phyloP scores from a whole-genome alignment of 1,140 invertebrate species.

The Orius insidiosus region DNA sequence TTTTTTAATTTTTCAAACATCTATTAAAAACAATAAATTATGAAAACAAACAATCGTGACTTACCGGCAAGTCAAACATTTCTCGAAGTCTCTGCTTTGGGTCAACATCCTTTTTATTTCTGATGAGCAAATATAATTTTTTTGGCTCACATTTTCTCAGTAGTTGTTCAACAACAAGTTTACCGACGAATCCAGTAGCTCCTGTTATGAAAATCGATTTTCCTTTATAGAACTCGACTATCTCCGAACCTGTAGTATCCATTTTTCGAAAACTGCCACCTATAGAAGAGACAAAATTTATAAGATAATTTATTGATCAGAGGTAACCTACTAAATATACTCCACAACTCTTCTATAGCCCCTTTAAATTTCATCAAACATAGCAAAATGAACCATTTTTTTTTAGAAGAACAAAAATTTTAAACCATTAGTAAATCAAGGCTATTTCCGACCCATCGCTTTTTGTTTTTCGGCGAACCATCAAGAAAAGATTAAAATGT shows the following conservation, averaged over 20 bases:
- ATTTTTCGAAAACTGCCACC: too few species aligned
- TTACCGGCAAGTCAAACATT: slow-evolving; percentile 49
- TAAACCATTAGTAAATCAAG: too few species aligned
- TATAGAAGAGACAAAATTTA: too few species aligned
- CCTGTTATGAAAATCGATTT: slow-evolving; percentile 53
- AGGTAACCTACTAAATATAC: too few species aligned
- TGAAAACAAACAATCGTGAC: slow-evolving; percentile 20
- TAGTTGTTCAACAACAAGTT: slow-evolving; percentile 65
- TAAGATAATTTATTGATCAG: too few species aligned
- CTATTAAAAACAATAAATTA: slow-evolving; percentile 15
- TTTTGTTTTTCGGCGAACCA: too few species aligned
- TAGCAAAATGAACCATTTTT: too few species aligned
- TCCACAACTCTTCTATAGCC: too few species aligned
- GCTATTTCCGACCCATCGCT: too few species aligned
- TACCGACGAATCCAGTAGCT: slow-evolving; percentile 65
- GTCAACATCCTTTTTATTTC: slow-evolving; percentile 60
- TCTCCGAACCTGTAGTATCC: slow-evolving; percentile 14
- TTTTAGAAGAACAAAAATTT: too few species aligned
- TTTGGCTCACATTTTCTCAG: slow-evolving; percentile 54
- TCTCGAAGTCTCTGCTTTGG: slow-evolving; percentile 47
- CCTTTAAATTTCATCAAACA: too few species aligned
- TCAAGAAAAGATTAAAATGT: too few species aligned
- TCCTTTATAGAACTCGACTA: slow-evolving; percentile 18
- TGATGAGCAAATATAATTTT: slow-evolving; percentile 59
- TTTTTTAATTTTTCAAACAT: slow-evolving; percentile 33